Conservation (phyloP, 2,888 invertebrate species). For the Zhuqinia jingwanae region DNA sequence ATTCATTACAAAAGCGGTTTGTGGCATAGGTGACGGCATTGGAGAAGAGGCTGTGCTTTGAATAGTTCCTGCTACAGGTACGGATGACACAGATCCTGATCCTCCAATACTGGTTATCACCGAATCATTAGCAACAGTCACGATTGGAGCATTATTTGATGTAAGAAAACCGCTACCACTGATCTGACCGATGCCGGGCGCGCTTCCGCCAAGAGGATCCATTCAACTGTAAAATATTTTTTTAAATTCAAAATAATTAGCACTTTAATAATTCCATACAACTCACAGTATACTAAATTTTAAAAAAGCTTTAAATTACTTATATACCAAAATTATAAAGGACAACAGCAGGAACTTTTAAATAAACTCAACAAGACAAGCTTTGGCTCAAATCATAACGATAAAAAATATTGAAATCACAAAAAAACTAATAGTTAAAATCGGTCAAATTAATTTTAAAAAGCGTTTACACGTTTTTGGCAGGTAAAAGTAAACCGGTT, state of each 20-base stretch:
- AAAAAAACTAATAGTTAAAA: too few species aligned
- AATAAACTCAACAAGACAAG: neutral
- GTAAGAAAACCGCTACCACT: neutral
- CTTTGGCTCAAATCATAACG: too few species aligned
- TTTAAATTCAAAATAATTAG: too few species aligned
- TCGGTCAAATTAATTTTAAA: too few species aligned
- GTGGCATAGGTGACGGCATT: slow-evolving; percentile 12
- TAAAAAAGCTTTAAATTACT: too few species aligned
- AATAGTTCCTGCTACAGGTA: neutral
- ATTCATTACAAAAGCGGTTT: slow-evolving; percentile 28
- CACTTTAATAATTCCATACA: too few species aligned
- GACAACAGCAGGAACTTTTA: neutral
- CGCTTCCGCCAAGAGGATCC: slow-evolving; percentile 16
- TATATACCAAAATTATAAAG: too few species aligned
- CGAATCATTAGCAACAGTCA: slow-evolving; percentile 22
- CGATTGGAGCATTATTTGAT: neutral
- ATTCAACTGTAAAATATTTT: neutral
- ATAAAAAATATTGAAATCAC: too few species aligned
- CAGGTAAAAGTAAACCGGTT: too few species aligned
- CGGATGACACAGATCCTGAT: neutral
- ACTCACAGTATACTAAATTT: too few species aligned
- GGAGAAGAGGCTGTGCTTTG: neutral
- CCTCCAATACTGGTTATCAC: slow-evolving; percentile 44
- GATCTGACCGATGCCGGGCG: slow-evolving; percentile 2
- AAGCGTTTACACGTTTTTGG: too few species aligned